Conservation (phyloP, 2,888 invertebrate genomes). For the Mesorhabditis belari region DNA sequence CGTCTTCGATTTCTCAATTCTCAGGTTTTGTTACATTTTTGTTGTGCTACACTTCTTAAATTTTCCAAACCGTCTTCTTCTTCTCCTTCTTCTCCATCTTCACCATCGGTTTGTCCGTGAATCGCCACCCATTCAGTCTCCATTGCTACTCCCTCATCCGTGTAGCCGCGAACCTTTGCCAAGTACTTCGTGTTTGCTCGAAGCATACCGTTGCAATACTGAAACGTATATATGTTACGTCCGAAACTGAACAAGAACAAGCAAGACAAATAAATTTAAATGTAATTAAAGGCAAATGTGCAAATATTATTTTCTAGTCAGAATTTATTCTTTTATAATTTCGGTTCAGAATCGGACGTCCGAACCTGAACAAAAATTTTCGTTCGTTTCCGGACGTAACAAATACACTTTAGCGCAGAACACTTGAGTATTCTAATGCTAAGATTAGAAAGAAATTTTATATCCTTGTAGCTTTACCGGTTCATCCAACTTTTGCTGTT, state of each 20-base stretch:
- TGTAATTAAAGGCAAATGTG: background rate
- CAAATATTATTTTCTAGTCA: background rate
- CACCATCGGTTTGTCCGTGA: conserved; percentile 25
- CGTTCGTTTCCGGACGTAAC: too few relatives aligned
- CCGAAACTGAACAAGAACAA: too few relatives aligned
- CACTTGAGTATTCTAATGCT: background rate
- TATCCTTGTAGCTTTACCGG: conserved; percentile 35
- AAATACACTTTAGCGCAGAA: too few relatives aligned
- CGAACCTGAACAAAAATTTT: too few relatives aligned
- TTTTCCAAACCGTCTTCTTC: conserved; percentile 25
- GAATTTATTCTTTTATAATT: background rate
- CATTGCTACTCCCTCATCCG: conserved; percentile 44
- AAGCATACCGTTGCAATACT: conserved; percentile 49
- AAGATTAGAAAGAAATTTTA: too few relatives aligned
- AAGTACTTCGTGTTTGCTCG: conserved; percentile 41
- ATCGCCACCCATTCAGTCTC: conserved; percentile 48
- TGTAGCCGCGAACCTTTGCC: conserved; percentile 47
- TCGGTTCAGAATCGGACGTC: background rate
- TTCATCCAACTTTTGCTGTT: conserved; percentile 40
- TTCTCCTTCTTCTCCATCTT: conserved; percentile 17
- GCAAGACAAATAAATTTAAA: background rate
- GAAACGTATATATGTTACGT: conserved; percentile 5
- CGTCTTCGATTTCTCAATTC: too few relatives aligned
- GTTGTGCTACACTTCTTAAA: too few relatives aligned
- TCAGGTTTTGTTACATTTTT: too few relatives aligned